Evolutionary conservation across 2,888 invertebrate species (phyloP).

Genomic region (Melanchra persicariae): DNA sequence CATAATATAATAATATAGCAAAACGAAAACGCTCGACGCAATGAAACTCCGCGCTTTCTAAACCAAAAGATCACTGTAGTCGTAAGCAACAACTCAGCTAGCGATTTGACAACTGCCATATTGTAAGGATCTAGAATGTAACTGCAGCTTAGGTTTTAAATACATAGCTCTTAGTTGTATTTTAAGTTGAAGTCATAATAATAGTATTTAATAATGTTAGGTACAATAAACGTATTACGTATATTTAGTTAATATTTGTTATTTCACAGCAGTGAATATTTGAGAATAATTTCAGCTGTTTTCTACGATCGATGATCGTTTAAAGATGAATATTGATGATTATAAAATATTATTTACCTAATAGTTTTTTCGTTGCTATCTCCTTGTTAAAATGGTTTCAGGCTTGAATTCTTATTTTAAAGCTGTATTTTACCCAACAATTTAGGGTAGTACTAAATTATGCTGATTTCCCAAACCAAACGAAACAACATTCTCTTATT

Average conservation of each 20-base stretch:
- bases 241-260: slow-evolving; percentile 65
- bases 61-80: slow-evolving; percentile 79
- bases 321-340: slow-evolving; percentile 28
- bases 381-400: slow-evolving; percentile 10
- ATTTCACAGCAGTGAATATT: slow-evolving; percentile 60
- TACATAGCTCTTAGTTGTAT: slow-evolving; percentile 74
- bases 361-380: slow-evolving; percentile 27
- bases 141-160: slow-evolving; percentile 77
- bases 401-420: not conserved
- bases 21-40: slow-evolving; percentile 72
- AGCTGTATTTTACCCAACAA: not conserved
- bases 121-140: slow-evolving; percentile 86
- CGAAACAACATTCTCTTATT: slow-evolving; percentile 11
- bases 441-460: slow-evolving; percentile 18
- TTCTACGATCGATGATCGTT: slow-evolving; percentile 49
- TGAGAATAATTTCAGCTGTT: slow-evolving; percentile 57
- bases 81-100: slow-evolving; percentile 87
- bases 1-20: slow-evolving; percentile 66
- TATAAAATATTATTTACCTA: slow-evolving; percentile 2
- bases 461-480: slow-evolving; percentile 21
- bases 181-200: slow-evolving; percentile 90
- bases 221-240: slow-evolving; percentile 80
- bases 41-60: slow-evolving; percentile 79
- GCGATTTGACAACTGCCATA: slow-evolving; percentile 90
- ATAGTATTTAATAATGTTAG: slow-evolving; percentile 89